Percentiles rank a stretch among this genome's conserved stretches.
Conservation (phyloP, 37 sponge, comb jelly and placozoan genomes). For the Ianthella basta region DNA sequence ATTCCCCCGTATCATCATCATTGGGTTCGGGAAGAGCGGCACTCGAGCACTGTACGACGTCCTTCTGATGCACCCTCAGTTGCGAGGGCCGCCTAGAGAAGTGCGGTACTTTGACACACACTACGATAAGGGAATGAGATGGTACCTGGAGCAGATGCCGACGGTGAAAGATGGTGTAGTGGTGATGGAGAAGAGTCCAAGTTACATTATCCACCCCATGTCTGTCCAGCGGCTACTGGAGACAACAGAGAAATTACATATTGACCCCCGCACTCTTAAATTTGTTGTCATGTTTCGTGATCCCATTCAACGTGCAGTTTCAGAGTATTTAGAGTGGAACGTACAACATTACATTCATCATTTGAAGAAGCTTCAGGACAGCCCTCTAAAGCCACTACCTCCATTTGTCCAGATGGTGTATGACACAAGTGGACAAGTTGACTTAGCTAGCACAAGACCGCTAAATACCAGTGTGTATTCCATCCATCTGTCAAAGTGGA, state of each 20-base stretch:
- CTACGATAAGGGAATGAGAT: slow-evolving; percentile 49
- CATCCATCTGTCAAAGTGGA: slow-evolving; percentile 66
- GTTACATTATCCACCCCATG: slow-evolving; percentile 55
- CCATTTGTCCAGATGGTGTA: slow-evolving; percentile 60
- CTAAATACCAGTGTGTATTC: slow-evolving; percentile 74
- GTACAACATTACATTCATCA: slow-evolving; percentile 4
- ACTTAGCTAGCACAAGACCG: slow-evolving; percentile 5
- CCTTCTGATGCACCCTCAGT: slow-evolving; percentile 61
- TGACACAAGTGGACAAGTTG: slow-evolving; percentile 17
- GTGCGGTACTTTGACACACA: slow-evolving; percentile 66
- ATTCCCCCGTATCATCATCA: slow-evolving; percentile 81
- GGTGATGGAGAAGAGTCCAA: slow-evolving; percentile 83
- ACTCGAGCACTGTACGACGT: slow-evolving; percentile 78
- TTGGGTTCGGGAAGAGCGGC: slow-evolving; percentile 91
- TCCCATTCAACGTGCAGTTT: slow-evolving; percentile 80
- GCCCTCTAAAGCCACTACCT: slow-evolving; percentile 6
- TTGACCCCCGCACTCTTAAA: slow-evolving; percentile 29
- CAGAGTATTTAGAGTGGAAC: slow-evolving; percentile 89
- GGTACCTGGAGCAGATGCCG: slow-evolving; percentile 69
- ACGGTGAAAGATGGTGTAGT: not conserved
- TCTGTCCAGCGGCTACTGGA: slow-evolving; percentile 39
- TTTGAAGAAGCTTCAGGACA: too few relatives aligned
- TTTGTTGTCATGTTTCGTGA: slow-evolving; percentile 80
- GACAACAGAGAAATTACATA: not conserved
- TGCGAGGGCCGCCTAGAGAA: slow-evolving; percentile 68